Base-by-base conservation (phyloP, 2,113 vertebrate species). In the Phocoena sinus region DNA sequence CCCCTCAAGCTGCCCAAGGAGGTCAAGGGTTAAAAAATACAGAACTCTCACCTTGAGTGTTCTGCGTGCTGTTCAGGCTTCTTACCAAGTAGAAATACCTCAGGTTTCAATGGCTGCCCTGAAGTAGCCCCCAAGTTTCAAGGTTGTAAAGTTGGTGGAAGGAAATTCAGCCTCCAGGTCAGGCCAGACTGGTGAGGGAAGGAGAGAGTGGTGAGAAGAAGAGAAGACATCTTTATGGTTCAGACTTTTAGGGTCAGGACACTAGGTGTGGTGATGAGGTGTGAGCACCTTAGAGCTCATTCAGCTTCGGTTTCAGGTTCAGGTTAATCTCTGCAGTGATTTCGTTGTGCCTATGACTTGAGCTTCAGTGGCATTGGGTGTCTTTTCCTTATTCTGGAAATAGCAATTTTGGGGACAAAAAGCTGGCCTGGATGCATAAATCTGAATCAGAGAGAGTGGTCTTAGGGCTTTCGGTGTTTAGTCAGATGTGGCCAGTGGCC, bases 21-120 rank as follows among this genome's bases (percentile, higher is more conserved):
- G 80, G 89, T 80, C 96, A 97, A 97, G 79, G 92, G 83, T 97
- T 84, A 87, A 94, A 86, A 95, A 94, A 97, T 84, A 95, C 3
- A 38, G 68, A 47, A 62, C 65, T 95, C 80, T 97, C 93, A 93
- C 91, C 92, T 95, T 91, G 93, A 96, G 80, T 41, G 53, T 28
- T 95, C 62, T 38, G n/a, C 74, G 50, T 73, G 62, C 82, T 96
- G 85, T 95, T 96, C 56, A 11, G 80, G 7, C 56, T 91, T 86
- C 79, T 98, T 97, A 97, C 97, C 96, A 60, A 88, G n/a, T 33
- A 81, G 84, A 83, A 96, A 97, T 70, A 21, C 36, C 33, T 79
- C 28, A 10, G n/a, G 95, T 96, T 97, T 98, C 62, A 3, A 86
- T 85, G 79, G 56, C 79, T 65, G 7, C 56, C 88, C 56, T 47